These are phyloP conservation scores for Vulpes vulpes DNA, from an alignment of 2,113 vertebrate species.

Conservation along the genomic window DNA sequence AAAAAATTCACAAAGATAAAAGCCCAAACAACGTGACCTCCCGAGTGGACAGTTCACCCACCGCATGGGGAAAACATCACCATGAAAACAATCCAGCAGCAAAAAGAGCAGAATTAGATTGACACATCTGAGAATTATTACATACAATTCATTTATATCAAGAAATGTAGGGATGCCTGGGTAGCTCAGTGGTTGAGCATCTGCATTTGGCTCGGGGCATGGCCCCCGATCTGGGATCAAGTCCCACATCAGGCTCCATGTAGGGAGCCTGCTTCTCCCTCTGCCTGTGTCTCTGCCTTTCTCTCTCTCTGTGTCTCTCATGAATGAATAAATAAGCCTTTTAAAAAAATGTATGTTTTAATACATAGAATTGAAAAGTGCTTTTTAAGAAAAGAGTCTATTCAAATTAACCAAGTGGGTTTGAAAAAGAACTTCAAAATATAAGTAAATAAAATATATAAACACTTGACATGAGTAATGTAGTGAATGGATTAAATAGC, in stretches of 20 bases:
- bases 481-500: constrained; percentile 15
- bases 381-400: background rate
- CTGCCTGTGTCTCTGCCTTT: too few species aligned
- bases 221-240: too few species aligned
- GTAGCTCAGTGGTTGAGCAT: too few species aligned
- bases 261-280: too few species aligned
- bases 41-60: background rate
- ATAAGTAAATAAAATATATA: background rate
- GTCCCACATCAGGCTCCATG: too few species aligned
- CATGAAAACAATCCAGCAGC: background rate
- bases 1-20: constrained; percentile 24
- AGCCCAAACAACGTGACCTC: background rate
- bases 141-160: background rate
- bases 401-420: background rate
- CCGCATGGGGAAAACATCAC: background rate
- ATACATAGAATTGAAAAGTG: background rate
- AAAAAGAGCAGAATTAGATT: background rate
- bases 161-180: background rate
- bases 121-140: background rate
- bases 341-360: background rate
- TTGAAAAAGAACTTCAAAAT: constrained; percentile 13
- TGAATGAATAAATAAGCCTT: too few species aligned
- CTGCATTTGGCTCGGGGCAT: too few species aligned
- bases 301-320: too few species aligned
- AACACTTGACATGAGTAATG: background rate